Conservation (phyloP, 2,113 vertebrate genomes). For the Neolamprologus longior region DNA sequence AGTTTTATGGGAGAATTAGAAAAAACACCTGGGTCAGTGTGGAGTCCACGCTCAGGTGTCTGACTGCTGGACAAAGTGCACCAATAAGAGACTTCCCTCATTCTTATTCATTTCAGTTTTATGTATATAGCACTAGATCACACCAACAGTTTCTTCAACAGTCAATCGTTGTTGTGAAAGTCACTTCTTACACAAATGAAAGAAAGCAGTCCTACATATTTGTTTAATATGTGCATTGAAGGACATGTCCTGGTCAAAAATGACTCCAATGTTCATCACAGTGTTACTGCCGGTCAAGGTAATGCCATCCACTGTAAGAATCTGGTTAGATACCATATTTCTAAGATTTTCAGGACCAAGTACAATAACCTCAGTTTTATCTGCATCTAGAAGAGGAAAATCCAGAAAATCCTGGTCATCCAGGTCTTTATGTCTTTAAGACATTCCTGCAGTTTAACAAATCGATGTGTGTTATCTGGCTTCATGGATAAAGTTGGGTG, state of each 20-base stretch:
- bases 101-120: background rate
- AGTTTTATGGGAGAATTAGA: background rate
- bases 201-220: background rate
- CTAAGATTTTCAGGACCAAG: background rate
- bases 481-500: background rate
- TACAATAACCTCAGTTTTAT: background rate
- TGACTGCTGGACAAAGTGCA: background rate
- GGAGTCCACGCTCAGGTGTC: background rate
- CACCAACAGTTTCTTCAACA: background rate
- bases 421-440: background rate
- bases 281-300: background rate
- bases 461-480: background rate
- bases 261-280: background rate
- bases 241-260: background rate
- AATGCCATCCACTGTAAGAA: background rate
- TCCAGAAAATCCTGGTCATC: background rate
- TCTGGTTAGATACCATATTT: background rate
- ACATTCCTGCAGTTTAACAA: background rate
- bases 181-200: background rate
- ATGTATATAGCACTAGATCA: background rate
- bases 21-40: background rate
- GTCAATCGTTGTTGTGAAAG: background rate
- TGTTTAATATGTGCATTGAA: background rate
- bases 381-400: background rate
- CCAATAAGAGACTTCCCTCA: background rate